A percentile compares a stretch with the other conserved stretches of the same genome.
These are phyloP conservation scores for Daphoenositta chrysoptera DNA, from an alignment of 2,113 vertebrate genomes.

Conservation along the genomic window DNA sequence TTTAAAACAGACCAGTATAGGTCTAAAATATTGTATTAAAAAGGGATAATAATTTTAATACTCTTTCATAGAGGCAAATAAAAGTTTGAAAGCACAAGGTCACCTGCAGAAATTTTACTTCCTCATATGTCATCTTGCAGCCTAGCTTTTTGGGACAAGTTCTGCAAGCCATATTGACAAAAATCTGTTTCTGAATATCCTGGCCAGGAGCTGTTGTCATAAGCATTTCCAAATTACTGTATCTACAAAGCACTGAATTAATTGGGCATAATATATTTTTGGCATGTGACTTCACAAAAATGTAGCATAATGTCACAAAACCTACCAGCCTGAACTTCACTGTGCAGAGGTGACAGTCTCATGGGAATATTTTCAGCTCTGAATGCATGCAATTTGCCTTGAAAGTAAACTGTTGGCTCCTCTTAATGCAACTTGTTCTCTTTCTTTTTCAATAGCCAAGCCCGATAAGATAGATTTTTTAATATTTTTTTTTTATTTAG, in stretches of 20 bases:
- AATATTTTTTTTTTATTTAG: not conserved
- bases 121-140: not conserved
- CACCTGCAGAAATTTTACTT: not conserved
- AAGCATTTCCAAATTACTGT: constrained; percentile 25
- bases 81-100: not conserved
- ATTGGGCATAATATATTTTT: constrained; percentile 39
- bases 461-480: not conserved
- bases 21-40: not conserved
- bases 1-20: not conserved
- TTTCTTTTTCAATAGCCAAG: not conserved
- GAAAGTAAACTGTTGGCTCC: not conserved
- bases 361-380: not conserved
- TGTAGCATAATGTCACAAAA: constrained; percentile 20
- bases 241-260: constrained; percentile 41
- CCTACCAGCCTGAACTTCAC: constrained; percentile 15
- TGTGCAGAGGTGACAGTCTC: constrained; percentile 16
- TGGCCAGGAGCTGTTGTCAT: constrained; percentile 23
- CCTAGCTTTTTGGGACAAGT: not conserved
- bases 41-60: not conserved
- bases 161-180: constrained; percentile 8
- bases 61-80: not conserved
- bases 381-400: not conserved
- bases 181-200: not conserved
- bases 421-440: not conserved
- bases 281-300: constrained; percentile 12